phyloP scores from a whole-genome alignment of 2,797 vertebrate genomes.

The Arnoldichthys spilopterus region DNA sequence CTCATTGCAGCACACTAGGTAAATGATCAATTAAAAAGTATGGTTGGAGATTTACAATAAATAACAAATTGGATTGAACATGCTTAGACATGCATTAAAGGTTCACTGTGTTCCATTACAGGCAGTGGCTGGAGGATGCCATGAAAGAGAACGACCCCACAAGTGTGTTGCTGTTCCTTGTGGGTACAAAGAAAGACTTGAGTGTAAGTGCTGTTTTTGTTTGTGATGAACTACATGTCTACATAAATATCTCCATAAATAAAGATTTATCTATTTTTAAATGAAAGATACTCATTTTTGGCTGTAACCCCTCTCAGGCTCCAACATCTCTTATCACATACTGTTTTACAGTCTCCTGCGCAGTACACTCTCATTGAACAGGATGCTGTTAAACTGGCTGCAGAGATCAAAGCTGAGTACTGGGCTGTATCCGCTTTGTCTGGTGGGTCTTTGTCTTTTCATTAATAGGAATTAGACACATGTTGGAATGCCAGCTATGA shows the following conservation, averaged over 20 bases:
- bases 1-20: slow-evolving; percentile 89
- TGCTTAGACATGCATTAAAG: neutral
- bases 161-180: slow-evolving; percentile 89
- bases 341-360: slow-evolving; percentile 81
- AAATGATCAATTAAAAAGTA: neutral
- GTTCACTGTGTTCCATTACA: slow-evolving; percentile 45
- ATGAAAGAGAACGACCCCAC: slow-evolving; percentile 94
- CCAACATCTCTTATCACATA: neutral
- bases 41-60: neutral
- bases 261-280: no score
- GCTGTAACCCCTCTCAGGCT: neutral
- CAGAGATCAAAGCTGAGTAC: slow-evolving; percentile 92
- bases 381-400: slow-evolving; percentile 88
- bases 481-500: no score
- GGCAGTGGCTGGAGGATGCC: slow-evolving; percentile 91
- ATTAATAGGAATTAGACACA: neutral
- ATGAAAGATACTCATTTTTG: no score
- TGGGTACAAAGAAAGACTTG: slow-evolving; percentile 96
- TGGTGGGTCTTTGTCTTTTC: slow-evolving; percentile 71
- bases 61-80: neutral
- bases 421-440: slow-evolving; percentile 93
- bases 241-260: no score
- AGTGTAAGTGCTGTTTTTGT: slow-evolving; percentile 79
- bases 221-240: no score
- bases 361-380: slow-evolving; percentile 88